Evolutionary conservation across 2,113 vertebrate genomes (phyloP).

Genomic region (Charadrius vociferus): DNA sequence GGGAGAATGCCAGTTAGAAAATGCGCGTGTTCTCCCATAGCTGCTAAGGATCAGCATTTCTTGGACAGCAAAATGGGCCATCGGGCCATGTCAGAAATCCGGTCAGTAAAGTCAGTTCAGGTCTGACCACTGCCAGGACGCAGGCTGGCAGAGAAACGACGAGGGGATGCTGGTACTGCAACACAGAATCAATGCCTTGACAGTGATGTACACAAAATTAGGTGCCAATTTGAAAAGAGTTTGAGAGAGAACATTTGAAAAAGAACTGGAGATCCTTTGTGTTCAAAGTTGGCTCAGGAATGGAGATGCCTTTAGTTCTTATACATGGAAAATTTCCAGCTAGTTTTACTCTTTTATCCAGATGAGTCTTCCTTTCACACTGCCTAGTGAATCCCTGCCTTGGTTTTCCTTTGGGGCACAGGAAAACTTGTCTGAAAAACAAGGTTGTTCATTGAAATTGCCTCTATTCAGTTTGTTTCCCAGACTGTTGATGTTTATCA

Average conservation of each 20-base stretch:
- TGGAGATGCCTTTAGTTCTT: background rate
- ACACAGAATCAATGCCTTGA: background rate
- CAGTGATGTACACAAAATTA: background rate
- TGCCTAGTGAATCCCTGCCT: accelerated
- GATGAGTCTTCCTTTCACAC: background rate
- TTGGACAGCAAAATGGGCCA: background rate
- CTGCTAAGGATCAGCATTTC: background rate
- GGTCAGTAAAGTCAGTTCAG: background rate
- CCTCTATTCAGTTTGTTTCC: background rate
- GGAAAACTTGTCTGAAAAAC: background rate
- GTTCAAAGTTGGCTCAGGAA: background rate
- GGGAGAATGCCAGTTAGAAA: background rate
- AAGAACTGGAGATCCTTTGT: background rate
- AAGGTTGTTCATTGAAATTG: background rate
- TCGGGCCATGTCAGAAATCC: background rate
- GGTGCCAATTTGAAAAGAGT: background rate
- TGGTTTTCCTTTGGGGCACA: background rate
- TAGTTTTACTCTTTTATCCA: background rate
- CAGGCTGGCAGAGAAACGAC: background rate
- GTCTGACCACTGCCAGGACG: background rate
- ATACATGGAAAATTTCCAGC: background rate
- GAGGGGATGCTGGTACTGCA: background rate
- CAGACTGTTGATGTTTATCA: background rate
- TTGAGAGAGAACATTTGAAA: background rate
- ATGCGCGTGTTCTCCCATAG: background rate